Evolutionary conservation across 2,797 vertebrate genomes (phyloP), one percentile per base, ranked within the genome.

Genomic region (Tiaroga cobitis): DNA sequence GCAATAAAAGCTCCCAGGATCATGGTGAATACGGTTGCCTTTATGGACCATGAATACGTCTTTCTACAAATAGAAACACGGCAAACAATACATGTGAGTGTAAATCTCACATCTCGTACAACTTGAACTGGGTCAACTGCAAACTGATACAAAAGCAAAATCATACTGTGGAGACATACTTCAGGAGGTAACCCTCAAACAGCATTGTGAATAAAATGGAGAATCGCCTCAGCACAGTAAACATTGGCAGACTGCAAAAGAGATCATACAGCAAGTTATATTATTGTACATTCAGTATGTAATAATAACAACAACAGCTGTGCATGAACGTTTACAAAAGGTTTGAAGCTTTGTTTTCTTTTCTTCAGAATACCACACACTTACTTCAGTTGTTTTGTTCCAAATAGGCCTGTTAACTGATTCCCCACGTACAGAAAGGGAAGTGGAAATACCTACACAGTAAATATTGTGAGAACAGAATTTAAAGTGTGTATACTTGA

Each of bases 201-300:
- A 99, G 90, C 98, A 99, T 98, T 5, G 98, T 99, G 92, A 99
- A 99, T 56, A 98, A 93, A 90, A 99, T 99, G 87, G 98, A 98
- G 90, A 99, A 99, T 91, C 98, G 96, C 85, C 98, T 93, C 91
- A 99, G 96, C 87, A 99, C 98, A 5, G 98, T 99, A 93, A 99
- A 99, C 98, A 99, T 99, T 3, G 98, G 98, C 91, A 99, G 93
- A 90, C 98, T 99, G 93, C 88, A 63, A 90, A 65, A 90, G 39
- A 80, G 26, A 34, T 80, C 6, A 26, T 18, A 37, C 21, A 70
- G 21, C 21, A 24, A 65, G 49, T 73, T 16, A 59, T 43, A 29
- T 61, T 46, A 73, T n/a, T 43, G 19, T 32, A 43, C 19, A 73
- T 73, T 73, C 10, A 43, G 5, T 41, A 32, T 41, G 46, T 46